phyloP scores from a whole-genome alignment of 2,113 vertebrate species.

The Heterotis niloticus region DNA sequence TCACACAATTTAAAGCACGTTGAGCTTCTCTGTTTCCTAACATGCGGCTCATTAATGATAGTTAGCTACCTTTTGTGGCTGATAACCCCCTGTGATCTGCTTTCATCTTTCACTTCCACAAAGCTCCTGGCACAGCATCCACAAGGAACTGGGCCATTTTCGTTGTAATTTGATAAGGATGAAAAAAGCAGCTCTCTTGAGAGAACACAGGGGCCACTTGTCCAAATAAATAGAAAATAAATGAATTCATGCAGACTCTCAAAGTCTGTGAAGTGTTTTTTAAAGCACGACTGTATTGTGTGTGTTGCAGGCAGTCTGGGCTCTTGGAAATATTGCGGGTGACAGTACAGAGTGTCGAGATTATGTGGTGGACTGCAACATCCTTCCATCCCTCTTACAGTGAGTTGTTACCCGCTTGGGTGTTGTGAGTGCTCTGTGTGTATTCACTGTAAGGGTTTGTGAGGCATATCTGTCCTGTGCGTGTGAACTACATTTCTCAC shows the following conservation, averaged over 20 bases:
- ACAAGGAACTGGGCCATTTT: too few species aligned
- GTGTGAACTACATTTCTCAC: slow-evolving; percentile 8
- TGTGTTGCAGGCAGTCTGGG: slow-evolving; percentile 87
- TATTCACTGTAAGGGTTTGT: neutral
- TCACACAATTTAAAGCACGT: too few species aligned
- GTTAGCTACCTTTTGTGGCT: too few species aligned
- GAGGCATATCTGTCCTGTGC: neutral
- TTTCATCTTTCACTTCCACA: too few species aligned
- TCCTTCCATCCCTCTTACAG: slow-evolving; percentile 91
- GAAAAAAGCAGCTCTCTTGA: too few species aligned
- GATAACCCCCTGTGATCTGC: too few species aligned
- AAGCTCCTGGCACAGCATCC: too few species aligned
- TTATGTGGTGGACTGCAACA: slow-evolving; percentile 95
- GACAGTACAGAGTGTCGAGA: slow-evolving; percentile 97
- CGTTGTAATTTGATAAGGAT: too few species aligned
- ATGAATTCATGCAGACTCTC: neutral
- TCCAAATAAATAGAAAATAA: neutral
- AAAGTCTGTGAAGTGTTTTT: neutral
- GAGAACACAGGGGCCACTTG: too few species aligned
- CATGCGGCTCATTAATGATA: too few species aligned
- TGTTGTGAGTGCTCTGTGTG: neutral
- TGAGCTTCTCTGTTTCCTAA: too few species aligned
- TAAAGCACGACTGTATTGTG: neutral
- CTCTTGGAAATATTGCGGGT: slow-evolving; percentile 95
- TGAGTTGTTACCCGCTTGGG: slow-evolving; percentile 62